Evolutionary conservation across 2,888 invertebrate genomes (phyloP), one percentile per base, ranked within the genome.

Genomic region (Dascillus cervinus): DNA sequence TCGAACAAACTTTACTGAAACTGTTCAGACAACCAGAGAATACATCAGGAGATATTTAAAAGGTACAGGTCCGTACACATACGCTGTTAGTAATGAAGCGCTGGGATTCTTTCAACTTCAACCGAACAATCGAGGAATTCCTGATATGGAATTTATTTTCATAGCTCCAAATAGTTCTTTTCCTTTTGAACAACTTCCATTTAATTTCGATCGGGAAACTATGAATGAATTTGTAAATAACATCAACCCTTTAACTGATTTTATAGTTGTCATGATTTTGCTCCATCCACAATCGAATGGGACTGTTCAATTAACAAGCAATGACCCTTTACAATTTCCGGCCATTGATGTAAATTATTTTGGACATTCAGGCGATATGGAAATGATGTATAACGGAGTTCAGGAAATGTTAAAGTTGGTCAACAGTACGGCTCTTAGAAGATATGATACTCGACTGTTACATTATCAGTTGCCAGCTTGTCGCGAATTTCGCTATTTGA

Each of bases 101-200:
- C 57, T 77, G 21, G 70, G 68, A 1, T 77, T 72, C 44, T 62
- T 19, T 73, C 3, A 72, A 73, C 55, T 74, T 75, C 0, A 72
- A 74, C 36, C 73, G 2, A 50, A 57, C 2, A 2, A 52, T 62
- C 4, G 71, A 72, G 35, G 70, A 72, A 36, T 70, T 47, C 78
- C 81, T 1, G 79, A 81, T 44, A 67, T 81, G 10, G 78, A 82
- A 55, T 55, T 79, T 9, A 51, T 79, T 24, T 74, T 82, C 19
- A 72, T 71, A n/a, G n/a, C n/a, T n/a, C n/a, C n/a, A n/a, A n/a
- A n/a, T n/a, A n/a, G n/a, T n/a, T n/a, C n/a, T 26, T 4, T 31
- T 37, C n/a, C 23, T 30, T 3, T 28, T 26, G 9, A 29, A 22
- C 11, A 27, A 17, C 6, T 21, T 13, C 3, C 10, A 11, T 1